Base-by-base conservation (phyloP, 2,888 invertebrate genomes). In the Operophtera brumata region DNA sequence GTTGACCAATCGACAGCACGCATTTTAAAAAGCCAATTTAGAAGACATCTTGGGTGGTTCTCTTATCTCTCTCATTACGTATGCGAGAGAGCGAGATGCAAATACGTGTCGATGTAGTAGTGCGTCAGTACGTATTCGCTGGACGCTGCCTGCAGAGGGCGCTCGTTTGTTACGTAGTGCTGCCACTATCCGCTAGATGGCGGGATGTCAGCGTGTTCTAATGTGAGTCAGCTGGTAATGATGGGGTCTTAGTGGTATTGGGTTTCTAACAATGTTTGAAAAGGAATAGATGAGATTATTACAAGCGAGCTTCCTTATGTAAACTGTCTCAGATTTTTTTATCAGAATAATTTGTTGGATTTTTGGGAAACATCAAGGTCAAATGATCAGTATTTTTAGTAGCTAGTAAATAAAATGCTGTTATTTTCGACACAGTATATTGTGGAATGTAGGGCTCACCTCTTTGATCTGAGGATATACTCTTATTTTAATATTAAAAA, bases 1-100 rank as follows among this genome's bases (percentile, higher is more conserved):
- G 71, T 77, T 77, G 77, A 80, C 89, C 89, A 89, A 89, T 89
- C 88, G 85, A 76, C 75, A 73, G 55, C 60, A 67, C 65, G 71
- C 69, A 78, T 75, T 74, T 77, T 83, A 77, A 75, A 78, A 80
- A 81, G 72, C 71, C 77, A 70, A 78, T 81, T 82, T 75, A 73
- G 77, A 78, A 79, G 75, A 78, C 78, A 79, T 77, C 80, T 78
- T 79, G 73, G 65, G 69, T 63, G 67, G 75, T 77, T 70, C 70
- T 59, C 64, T 77, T 75, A 70, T 80, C 86, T 82, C 84, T 67
- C 61, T 87, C 81, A 66, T 75, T 75, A 72, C 53, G 63, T 65
- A 69, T 71, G 73, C 58, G 84, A 74, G 79, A 67, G 77, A 83
- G 71, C 69, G 80, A 78, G 67, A 65, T 49, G 58, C 74, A 69